Conservation (phyloP, 2,888 invertebrate genomes). For the Mamestra brassicae region DNA sequence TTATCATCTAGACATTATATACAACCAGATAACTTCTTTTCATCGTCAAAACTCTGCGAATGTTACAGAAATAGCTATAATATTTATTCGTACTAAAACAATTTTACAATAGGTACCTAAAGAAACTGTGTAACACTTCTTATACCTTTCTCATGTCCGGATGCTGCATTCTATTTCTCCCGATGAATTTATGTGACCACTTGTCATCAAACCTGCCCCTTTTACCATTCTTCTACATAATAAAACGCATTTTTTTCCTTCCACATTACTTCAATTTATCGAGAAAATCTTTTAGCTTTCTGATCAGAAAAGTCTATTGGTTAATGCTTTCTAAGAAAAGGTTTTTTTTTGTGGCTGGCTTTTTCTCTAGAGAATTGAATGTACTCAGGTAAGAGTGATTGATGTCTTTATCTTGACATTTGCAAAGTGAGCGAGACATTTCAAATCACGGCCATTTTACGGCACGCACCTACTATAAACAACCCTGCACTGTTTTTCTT, state of each 20-base stretch:
- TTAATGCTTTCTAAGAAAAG: slow-evolving; percentile 71
- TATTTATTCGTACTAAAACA: slow-evolving; percentile 10
- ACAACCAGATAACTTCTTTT: neutral
- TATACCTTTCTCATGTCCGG: slow-evolving; percentile 26
- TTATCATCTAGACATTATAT: neutral
- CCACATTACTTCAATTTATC: slow-evolving; percentile 65
- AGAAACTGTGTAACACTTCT: slow-evolving; percentile 11
- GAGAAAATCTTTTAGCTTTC: slow-evolving; percentile 62
- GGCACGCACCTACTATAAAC: slow-evolving; percentile 55
- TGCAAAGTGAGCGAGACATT: slow-evolving; percentile 77
- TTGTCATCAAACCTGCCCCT: slow-evolving; percentile 55
- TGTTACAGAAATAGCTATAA: slow-evolving; percentile 2
- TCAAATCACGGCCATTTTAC: slow-evolving; percentile 74
- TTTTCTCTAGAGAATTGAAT: slow-evolving; percentile 79
- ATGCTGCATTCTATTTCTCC: slow-evolving; percentile 47
- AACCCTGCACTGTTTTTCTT: slow-evolving; percentile 44
- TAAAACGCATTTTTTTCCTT: slow-evolving; percentile 55
- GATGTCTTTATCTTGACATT: slow-evolving; percentile 81
- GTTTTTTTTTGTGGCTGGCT: slow-evolving; percentile 71
- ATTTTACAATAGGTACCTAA: slow-evolving; percentile 7
- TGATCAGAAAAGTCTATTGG: slow-evolving; percentile 68
- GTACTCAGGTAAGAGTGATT: slow-evolving; percentile 82
- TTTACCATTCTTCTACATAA: slow-evolving; percentile 60
- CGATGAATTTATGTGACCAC: slow-evolving; percentile 63
- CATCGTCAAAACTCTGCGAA: neutral